These are phyloP conservation scores for Rhabdornis inornatus DNA, from an alignment of 2,113 vertebrate genomes.

Conservation along the genomic window DNA sequence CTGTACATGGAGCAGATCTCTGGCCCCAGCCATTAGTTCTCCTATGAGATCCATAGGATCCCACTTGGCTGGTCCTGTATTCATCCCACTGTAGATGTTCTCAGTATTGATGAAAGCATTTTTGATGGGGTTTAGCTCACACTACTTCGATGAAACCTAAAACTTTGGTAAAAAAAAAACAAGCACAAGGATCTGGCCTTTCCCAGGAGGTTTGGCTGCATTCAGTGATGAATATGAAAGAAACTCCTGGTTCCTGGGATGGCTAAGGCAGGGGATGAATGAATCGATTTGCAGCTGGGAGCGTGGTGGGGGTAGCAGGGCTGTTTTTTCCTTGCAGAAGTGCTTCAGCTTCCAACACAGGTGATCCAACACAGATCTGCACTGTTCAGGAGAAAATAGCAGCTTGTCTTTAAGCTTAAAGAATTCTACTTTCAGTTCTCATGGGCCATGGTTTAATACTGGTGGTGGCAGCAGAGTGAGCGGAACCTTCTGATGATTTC, in stretches of 20 bases:
- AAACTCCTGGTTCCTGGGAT: neutral
- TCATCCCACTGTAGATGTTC: neutral
- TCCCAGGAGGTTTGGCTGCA: neutral
- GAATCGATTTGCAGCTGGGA: neutral
- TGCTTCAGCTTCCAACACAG: neutral
- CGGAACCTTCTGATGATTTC: neutral
- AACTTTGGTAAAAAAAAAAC: neutral
- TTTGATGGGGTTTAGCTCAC: neutral
- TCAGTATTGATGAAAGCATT: neutral
- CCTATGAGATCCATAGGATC: fast-evolving
- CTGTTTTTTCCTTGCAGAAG: neutral
- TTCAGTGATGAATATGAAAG: neutral
- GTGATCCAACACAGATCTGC: neutral
- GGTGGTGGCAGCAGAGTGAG: neutral
- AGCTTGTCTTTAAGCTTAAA: neutral
- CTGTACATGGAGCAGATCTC: neutral
- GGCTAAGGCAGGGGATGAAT: fast-evolving
- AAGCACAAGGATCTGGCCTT: neutral
- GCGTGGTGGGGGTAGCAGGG: neutral
- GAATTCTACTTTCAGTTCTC: neutral
- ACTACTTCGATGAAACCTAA: neutral
- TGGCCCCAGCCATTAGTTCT: neutral
- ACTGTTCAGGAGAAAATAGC: neutral
- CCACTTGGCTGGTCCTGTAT: neutral
- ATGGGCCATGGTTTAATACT: neutral